These are phyloP conservation scores for Atherix ibis DNA, from an alignment of 2,888 invertebrate genomes.

Conservation along the genomic window DNA sequence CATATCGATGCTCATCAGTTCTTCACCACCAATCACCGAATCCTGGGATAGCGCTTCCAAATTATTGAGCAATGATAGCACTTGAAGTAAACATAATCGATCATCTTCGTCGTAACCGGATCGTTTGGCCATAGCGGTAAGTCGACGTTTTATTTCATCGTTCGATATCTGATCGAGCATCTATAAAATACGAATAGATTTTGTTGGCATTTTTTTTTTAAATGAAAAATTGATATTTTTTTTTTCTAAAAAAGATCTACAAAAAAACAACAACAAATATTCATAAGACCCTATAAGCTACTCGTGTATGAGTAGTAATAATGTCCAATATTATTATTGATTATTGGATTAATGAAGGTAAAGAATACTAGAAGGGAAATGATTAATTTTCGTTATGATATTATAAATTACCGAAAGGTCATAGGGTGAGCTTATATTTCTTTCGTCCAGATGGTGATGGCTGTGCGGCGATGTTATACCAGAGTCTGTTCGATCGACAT, in stretches of 20 bases:
- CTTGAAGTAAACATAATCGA: conserved; percentile 45
- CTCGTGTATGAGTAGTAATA: background rate
- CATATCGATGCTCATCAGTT: conserved; percentile 36
- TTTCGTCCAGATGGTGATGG: conserved; percentile 18
- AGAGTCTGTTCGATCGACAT: conserved; percentile 18
- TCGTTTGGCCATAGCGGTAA: conserved; percentile 21
- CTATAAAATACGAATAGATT: conserved; percentile 11
- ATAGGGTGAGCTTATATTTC: conserved; percentile 16
- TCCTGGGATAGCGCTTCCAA: conserved; percentile 36
- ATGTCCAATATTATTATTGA: no score
- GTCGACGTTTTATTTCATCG: conserved; percentile 21
- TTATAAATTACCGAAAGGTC: conserved; percentile 18
- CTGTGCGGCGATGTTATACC: conserved; percentile 21
- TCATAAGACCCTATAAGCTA: background rate
- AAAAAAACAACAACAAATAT: background rate
- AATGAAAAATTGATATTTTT: no score
- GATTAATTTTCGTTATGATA: no score
- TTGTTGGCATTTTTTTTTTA: no score
- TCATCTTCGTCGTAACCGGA: conserved; percentile 35
- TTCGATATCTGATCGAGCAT: conserved; percentile 18
- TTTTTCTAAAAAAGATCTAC: background rate
- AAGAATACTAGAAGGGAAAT: no score
- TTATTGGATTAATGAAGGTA: no score
- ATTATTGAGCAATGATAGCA: conserved; percentile 44
- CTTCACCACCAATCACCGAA: conserved; percentile 32